Conservation (phyloP, 2,888 invertebrate genomes). For the Drosophila anomalata region DNA sequence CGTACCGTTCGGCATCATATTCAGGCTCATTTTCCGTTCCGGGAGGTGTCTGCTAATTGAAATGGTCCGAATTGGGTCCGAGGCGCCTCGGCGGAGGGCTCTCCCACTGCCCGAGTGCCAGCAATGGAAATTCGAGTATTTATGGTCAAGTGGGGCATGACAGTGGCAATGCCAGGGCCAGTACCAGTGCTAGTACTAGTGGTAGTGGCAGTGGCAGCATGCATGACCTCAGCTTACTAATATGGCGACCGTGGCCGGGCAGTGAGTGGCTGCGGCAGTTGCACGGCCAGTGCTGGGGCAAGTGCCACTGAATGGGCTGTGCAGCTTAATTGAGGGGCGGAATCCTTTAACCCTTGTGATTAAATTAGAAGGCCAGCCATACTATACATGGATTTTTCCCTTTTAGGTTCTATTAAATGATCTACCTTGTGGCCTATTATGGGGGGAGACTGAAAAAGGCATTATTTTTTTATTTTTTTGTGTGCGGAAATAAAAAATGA, state of each 20-base stretch:
- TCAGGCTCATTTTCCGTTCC: conserved; percentile 17
- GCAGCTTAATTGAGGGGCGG: not conserved
- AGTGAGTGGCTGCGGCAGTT: conserved; percentile 24
- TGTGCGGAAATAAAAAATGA: no score
- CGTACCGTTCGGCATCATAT: not conserved
- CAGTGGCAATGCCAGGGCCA: conserved; percentile 7
- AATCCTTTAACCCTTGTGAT: not conserved
- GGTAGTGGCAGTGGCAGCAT: conserved; percentile 6
- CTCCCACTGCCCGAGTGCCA: conserved; percentile 18
- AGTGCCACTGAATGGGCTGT: not conserved
- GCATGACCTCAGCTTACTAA: conserved; percentile 39
- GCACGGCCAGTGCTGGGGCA: conserved; percentile 16
- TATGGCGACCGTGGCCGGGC: conserved; percentile 25
- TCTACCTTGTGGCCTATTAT: not conserved
- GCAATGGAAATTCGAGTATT: conserved; percentile 60
- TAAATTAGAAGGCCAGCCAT: not conserved
- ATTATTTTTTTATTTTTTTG: no score
- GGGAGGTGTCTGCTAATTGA: conserved; percentile 71
- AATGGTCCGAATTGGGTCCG: conserved; percentile 44
- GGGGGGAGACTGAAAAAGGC: no score
- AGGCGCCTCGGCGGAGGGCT: conserved; percentile 2
- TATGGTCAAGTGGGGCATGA: conserved; percentile 61
- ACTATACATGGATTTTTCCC: not conserved
- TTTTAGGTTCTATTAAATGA: not conserved
- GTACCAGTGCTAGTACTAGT: not conserved